These are phyloP conservation scores for Gallinago media DNA, from an alignment of 2,113 vertebrate genomes.

Conservation along the genomic window DNA sequence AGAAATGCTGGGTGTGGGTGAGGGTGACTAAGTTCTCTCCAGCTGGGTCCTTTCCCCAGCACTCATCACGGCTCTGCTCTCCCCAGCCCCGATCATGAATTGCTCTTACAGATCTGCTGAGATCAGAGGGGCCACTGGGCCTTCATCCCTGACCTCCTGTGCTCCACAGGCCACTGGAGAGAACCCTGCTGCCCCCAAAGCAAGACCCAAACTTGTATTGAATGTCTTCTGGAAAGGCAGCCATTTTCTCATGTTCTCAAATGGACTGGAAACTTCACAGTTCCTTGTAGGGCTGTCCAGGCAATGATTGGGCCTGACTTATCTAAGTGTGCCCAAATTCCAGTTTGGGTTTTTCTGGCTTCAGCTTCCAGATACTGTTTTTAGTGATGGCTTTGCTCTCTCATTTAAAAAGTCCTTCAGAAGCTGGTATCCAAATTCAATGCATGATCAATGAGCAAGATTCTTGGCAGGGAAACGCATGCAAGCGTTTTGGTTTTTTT, in stretches of 20 bases:
- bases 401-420: background rate
- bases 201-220: background rate
- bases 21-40: background rate
- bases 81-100: background rate
- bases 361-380: background rate
- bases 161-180: background rate
- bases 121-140: rapidly evolving
- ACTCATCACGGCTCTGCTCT: background rate
- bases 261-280: background rate
- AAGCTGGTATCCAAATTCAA: background rate
- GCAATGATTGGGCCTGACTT: background rate
- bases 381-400: background rate
- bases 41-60: background rate
- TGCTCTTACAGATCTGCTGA: background rate
- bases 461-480: background rate
- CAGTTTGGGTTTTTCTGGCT: background rate
- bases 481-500: background rate
- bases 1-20: background rate
- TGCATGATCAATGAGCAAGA: background rate
- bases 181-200: background rate
- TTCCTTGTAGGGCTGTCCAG: background rate
- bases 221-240: background rate
- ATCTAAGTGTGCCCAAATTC: background rate
- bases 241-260: background rate
- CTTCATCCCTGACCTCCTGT: background rate